Conservation (phyloP, 2,113 vertebrate genomes). For the Tringa solitaria region DNA sequence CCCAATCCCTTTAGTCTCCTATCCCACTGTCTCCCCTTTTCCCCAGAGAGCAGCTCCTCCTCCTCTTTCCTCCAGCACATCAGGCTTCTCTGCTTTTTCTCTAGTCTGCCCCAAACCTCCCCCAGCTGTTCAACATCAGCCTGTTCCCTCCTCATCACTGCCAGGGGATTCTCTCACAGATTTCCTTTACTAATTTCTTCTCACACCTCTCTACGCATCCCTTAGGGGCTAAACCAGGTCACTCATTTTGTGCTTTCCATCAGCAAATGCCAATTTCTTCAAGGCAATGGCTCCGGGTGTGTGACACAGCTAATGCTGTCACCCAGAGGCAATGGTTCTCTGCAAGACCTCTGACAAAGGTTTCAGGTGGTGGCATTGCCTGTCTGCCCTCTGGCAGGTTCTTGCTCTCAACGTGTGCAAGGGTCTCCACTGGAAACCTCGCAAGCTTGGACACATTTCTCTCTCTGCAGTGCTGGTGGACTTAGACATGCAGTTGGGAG, state of each 20-base stretch:
- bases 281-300: neutral
- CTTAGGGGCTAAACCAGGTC: neutral
- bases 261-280: neutral
- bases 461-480: neutral
- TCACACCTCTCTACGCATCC: neutral
- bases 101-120: neutral
- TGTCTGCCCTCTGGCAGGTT: neutral
- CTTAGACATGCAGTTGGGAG: neutral
- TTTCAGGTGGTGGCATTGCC: neutral
- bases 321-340: neutral
- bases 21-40: neutral
- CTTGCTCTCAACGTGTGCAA: neutral
- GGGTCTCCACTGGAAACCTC: neutral
- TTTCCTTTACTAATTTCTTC: neutral
- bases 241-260: neutral
- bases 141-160: neutral
- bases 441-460: neutral
- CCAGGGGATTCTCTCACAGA: neutral
- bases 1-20: neutral
- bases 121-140: neutral
- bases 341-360: neutral
- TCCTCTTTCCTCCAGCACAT: neutral
- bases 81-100: neutral
- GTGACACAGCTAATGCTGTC: neutral
- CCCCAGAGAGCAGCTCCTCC: rapidly evolving